Evolutionary conservation across 2,113 vertebrate genomes (phyloP).

Genomic region (Anoura caudifer): DNA sequence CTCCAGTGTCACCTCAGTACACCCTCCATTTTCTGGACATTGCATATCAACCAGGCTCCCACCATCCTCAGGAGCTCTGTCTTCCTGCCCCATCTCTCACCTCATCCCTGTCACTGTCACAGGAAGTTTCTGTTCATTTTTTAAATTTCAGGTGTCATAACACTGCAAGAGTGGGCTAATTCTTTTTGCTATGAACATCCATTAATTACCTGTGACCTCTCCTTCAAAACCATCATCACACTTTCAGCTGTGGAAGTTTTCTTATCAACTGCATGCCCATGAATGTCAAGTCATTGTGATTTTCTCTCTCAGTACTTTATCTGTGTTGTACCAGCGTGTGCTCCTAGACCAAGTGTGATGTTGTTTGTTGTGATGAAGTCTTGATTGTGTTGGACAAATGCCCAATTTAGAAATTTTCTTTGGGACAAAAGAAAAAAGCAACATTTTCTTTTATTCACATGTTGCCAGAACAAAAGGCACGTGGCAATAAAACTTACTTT

Average conservation of each 20-base stretch:
- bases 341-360: neutral
- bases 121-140: neutral
- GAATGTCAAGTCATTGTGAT: neutral
- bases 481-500: neutral
- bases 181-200: neutral
- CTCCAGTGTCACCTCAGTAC: neutral
- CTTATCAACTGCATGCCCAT: neutral
- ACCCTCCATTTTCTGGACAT: neutral
- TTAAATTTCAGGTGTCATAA: neutral
- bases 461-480: neutral
- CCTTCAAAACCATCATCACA: neutral
- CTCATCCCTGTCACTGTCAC: neutral
- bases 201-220: neutral
- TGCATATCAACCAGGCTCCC: neutral
- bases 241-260: neutral
- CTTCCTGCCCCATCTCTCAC: neutral
- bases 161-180: neutral
- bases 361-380: neutral
- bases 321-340: neutral
- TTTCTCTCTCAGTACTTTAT: neutral
- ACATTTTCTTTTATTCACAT: neutral
- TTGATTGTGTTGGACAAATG: neutral
- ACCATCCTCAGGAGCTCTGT: neutral
- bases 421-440: neutral
- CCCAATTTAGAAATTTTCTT: neutral